Percentiles rank a stretch among this genome's conserved stretches.
Conservation (phyloP, 2,888 invertebrate species). For the Azorinus chamasolen region DNA sequence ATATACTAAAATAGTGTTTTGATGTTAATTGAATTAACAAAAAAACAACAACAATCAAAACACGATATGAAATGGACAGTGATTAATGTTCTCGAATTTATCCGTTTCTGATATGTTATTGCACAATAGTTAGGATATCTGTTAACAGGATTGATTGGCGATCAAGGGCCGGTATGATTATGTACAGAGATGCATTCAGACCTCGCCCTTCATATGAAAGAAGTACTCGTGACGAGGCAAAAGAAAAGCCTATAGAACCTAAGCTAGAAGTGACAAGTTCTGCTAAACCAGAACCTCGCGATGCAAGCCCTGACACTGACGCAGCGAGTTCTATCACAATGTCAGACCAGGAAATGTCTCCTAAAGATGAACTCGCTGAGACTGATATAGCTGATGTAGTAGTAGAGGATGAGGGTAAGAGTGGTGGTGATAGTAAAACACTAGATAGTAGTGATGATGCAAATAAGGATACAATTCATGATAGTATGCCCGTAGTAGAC, state of each 20-base stretch:
- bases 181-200: conserved; percentile 64
- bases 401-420: conserved; percentile 7
- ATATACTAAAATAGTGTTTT: too few species aligned
- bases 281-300: conserved; percentile 24
- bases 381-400: conserved; percentile 13
- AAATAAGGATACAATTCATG: not conserved
- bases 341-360: conserved; percentile 52
- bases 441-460: conserved; percentile 19
- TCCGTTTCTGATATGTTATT: not conserved
- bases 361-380: conserved; percentile 38
- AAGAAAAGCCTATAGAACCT: conserved; percentile 9
- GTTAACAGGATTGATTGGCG: conserved; percentile 66
- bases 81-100: too few species aligned
- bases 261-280: conserved; percentile 13
- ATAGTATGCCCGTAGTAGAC: conserved; percentile 21
- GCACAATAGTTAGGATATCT: conserved; percentile 26
- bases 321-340: conserved; percentile 59
- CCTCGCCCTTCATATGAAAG: conserved; percentile 23
- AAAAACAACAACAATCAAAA: too few species aligned
- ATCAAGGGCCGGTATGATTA: conserved; percentile 53
- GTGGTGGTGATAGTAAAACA: conserved; percentile 7
- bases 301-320: conserved; percentile 57
- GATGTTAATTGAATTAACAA: too few species aligned
- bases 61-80: too few species aligned
- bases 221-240: not conserved